These are phyloP conservation scores for Carposina sasakii DNA, from an alignment of 1,140 invertebrate genomes.

Conservation along the genomic window DNA sequence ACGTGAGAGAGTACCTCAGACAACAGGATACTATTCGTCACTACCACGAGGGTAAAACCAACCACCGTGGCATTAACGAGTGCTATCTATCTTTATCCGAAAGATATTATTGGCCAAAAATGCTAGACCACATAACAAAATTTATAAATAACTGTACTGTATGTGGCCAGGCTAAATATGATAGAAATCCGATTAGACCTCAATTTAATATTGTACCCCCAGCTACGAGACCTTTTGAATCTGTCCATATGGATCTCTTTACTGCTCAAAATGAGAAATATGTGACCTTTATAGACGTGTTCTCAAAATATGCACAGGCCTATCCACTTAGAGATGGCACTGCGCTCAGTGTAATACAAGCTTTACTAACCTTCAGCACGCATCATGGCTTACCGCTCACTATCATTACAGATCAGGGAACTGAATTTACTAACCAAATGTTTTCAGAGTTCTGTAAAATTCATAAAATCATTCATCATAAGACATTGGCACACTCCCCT, in stretches of 20 bases:
- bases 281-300: background rate
- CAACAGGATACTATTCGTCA: too few relatives aligned
- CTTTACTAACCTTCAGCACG: background rate
- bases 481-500: background rate
- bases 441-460: background rate
- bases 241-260: background rate
- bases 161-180: background rate
- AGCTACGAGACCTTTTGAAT: slow-evolving; percentile 1
- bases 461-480: background rate
- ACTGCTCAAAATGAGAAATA: background rate
- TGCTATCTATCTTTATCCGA: too few relatives aligned
- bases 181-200: background rate
- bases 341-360: background rate
- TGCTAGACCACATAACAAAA: background rate
- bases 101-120: slow-evolving; percentile 3
- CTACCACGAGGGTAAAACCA: too few relatives aligned
- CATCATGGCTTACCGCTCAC: background rate
- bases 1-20: too few relatives aligned
- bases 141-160: background rate
- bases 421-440: too few relatives aligned
- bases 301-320: slow-evolving; percentile 1
- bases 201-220: background rate
- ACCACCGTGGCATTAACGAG: too few relatives aligned
- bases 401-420: background rate
- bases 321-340: background rate